Base-by-base conservation (phyloP, 2,888 invertebrate genomes). In the Endomychus coccineus region DNA sequence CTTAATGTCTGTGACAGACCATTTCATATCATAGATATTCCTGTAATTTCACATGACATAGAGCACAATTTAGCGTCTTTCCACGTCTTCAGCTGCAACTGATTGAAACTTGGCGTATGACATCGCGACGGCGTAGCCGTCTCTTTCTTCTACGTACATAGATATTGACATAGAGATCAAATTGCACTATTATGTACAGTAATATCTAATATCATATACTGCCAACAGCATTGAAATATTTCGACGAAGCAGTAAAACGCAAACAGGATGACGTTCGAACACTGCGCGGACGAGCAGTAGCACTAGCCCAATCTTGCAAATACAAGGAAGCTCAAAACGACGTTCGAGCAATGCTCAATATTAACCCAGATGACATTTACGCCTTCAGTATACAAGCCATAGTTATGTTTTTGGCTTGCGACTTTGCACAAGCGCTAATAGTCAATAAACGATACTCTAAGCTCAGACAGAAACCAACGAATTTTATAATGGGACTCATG, bases 291-390 rank as follows among this genome's bases (percentile, higher is more conserved):
- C 62, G 75, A 27, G 71, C 74, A 43, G 57, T 67, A 46, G 71
- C 73, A 3, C 56, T 71, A 15, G 68, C 71, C 1, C 75, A 75
- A 56, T 67, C 71, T 10, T 73, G 71, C 23, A 62, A 73, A 50
- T 75, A 74, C 46, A 52, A 51, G 23, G 73, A 69, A 1, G 75
- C 75, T 25, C 56, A 75, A 37, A 65, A 58, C 25, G 75, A 76
- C 46, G 70, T 70, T 4, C 66, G 62, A 9, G 64, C 63, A 38
- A 73, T 77, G 15, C 41, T 66, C 4, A 43, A 48, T 16, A 12
- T 57, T 3, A 53, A 58, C 27, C 53, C 58, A 1, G 56, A 58
- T 6, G 57, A 66, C 43, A 43, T 66, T 13, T 51, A 52, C 1
- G 49, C 55, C 3, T 35, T 56, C 5, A 64, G 63, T 3, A 54